phyloP scores from a whole-genome alignment of 2,113 vertebrate species.

The Noctilio leporinus region DNA sequence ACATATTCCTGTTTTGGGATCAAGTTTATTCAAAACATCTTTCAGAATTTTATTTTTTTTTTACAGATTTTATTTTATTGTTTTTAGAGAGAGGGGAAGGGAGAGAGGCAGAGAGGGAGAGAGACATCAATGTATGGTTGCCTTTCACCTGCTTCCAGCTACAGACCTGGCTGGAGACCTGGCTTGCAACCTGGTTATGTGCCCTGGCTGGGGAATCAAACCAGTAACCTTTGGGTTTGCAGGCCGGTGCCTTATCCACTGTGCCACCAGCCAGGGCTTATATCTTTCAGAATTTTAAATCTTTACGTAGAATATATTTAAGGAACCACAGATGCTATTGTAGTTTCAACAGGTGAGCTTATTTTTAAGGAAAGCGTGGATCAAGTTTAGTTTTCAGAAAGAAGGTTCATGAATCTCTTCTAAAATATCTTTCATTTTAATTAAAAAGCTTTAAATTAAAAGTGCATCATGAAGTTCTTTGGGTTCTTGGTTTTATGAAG shows the following conservation, averaged over 20 bases:
- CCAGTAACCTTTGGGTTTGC: no score
- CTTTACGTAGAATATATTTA: background rate
- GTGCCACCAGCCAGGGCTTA: no score
- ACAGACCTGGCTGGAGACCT: no score
- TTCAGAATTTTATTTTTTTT: slow-evolving; percentile 12
- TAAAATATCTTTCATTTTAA: background rate
- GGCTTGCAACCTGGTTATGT: no score
- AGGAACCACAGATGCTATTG: background rate
- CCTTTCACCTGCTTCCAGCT: no score
- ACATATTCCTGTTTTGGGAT: background rate
- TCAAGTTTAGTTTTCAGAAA: slow-evolving; percentile 3
- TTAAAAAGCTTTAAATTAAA: background rate
- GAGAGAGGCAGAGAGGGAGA: no score
- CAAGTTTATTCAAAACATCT: background rate
- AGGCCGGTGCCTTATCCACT: no score
- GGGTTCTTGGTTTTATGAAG: background rate
- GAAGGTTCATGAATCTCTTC: background rate
- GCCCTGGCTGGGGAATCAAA: no score
- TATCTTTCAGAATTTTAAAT: slow-evolving; percentile 2
- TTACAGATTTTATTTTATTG: no score
- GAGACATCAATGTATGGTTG: no score
- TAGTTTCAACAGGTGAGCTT: background rate
- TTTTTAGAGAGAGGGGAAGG: no score
- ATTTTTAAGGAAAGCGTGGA: slow-evolving; percentile 4
- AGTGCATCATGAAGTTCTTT: background rate